Base-by-base conservation (phyloP, 2,888 invertebrate genomes). In the Eilema depressum region DNA sequence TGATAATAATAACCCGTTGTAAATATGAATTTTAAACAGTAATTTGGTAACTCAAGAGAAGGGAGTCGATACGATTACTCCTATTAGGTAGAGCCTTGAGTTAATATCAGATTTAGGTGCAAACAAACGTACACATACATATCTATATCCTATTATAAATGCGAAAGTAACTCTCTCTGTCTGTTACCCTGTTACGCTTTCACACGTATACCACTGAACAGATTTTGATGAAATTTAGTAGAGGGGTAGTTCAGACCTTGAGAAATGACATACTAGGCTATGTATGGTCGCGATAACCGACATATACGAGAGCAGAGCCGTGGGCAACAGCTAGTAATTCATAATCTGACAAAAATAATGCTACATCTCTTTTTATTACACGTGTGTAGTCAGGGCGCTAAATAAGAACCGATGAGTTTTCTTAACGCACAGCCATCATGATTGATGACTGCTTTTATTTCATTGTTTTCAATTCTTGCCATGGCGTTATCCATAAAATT, bases 401-500 rank as follows among this genome's bases (percentile, higher is more conserved):
- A 53, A 53, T 20, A 47, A 47, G n/a, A 53, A 53, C 53, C 53
- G 53, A 53, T 53, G 53, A 53, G n/a, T 53, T 53, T 53, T 53
- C 20, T 53, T n/a, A 53, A 53, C n/a, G n/a, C 2, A n/a, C 53
- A 68, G 75, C n/a, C n/a, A 53, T 8, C 2, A 53, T 53, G 53
- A n/a, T 53, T 53, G 53, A 53, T 53, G 53, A n/a, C 20, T n/a
- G n/a, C 20, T 47, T 47, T 20, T 47, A 53, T 53, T 53, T 53
- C 53, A n/a, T 53, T 53, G 53, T 53, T 53, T 53, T 53, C 47
- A 53, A 53, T 53, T 53, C n/a, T 20, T 53, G n/a, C 20, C 53
- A 53, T n/a, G 53, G n/a, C 53, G n/a, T 53, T 53, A 53, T 53
- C n/a, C 53, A n/a, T 53, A 53, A 53, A 53, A 53, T 20, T 53